Conservation (phyloP, 2,797 vertebrate species). For the Limnodromus scolopaceus region DNA sequence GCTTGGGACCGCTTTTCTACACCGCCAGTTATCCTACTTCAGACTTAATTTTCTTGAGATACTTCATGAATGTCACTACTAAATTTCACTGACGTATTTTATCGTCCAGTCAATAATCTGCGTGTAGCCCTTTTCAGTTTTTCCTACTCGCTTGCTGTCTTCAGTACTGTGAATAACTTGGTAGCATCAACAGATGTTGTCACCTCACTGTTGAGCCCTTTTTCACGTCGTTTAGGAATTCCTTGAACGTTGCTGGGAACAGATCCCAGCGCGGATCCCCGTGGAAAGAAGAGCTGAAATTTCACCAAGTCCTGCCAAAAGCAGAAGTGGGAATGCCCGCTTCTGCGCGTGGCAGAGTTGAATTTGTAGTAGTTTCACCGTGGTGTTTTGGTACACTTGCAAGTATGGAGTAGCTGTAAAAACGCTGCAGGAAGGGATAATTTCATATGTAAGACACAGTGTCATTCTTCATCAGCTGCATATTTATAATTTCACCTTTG, state of each 20-base stretch:
- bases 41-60: background rate
- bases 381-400: background rate
- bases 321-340: background rate
- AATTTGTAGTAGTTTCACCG: background rate
- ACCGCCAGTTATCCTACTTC: background rate
- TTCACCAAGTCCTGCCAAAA: background rate
- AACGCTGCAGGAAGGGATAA: background rate
- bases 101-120: background rate
- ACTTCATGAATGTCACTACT: background rate
- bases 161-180: background rate
- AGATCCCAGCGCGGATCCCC: conserved; percentile 19
- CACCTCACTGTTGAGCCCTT: conserved; percentile 31
- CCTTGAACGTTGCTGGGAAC: conserved; percentile 16
- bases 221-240: conserved; percentile 30
- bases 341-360: background rate
- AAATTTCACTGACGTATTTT: background rate
- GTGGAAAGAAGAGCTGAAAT: background rate
- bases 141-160: background rate
- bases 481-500: background rate
- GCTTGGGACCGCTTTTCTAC: background rate
- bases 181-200: conserved; percentile 12
- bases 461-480: background rate
- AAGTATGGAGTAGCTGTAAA: background rate
- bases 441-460: accelerated
- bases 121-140: accelerated